Base-by-base conservation (phyloP, 2,113 vertebrate genomes). In the Sapajus apella region DNA sequence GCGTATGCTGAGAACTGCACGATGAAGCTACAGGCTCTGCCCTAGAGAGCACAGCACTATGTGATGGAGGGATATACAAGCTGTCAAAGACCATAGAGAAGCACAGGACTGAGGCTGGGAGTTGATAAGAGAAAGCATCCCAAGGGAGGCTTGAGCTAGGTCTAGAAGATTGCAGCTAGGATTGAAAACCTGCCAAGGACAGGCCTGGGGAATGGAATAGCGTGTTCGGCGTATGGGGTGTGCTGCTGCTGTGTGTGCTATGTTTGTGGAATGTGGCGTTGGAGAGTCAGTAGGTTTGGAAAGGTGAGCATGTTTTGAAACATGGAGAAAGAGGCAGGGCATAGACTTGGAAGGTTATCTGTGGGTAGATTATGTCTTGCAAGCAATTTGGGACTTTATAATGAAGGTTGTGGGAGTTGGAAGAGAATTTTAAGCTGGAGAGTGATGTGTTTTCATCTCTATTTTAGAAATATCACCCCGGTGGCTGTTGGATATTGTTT, bases 311-410 rank as follows among this genome's bases (percentile, higher is more conserved):
- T 40, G 23, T n/a, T 87, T 68, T 47, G n/a, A 20, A 68, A 18
- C 58, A 18, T 16, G 61, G 61, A 91, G 50, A 30, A 50, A 50
- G 37, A 52, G 8, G 37, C 45, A 56, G 25, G 47, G 40, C 72
- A 55, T 13, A 23, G 17, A 25, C 13, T 58, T 93, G 43, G 55
- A 79, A 68, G 58, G 35, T 30, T 87, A 40, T 45, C 37, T 35
- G 2, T 35, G 61, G 30, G 43, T 40, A 14, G 30, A 77, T 27
- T 23, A 4, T 47, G 47, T 40, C 43, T 89, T 68, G 3, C 43
- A 88, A 64, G 72, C 47, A 80, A 30, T 68, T 87, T 90, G 25
- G 32, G 79, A 68, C 45, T 96, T 84, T 47, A 40, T 91, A 45
- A 40, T 13, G 25, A 50, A 77, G 47, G 18, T 76, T 52, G 10